Conservation (phyloP, 2,888 invertebrate species). For the Abscondita cerata region DNA sequence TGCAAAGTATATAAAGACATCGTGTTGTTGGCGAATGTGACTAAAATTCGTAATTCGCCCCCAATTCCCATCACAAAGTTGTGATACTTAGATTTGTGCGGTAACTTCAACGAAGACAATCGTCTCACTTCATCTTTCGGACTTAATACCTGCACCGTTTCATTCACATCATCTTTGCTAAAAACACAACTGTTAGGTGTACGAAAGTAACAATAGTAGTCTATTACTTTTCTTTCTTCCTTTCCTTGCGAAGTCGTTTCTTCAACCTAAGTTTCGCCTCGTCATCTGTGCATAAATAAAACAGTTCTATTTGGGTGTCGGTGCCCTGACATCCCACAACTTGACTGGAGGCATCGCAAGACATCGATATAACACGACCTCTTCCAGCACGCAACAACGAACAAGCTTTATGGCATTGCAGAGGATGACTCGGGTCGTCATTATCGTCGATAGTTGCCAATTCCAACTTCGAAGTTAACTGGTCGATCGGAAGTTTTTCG, state of each 20-base stretch:
- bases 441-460: constrained; percentile 64
- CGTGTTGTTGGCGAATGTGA: constrained; percentile 75
- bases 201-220: too few relatives aligned
- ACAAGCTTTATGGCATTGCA: constrained; percentile 81
- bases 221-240: constrained; percentile 65
- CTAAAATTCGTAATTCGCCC: constrained; percentile 72
- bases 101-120: constrained; percentile 69
- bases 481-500: constrained; percentile 58
- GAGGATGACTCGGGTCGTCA: constrained; percentile 65
- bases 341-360: constrained; percentile 73
- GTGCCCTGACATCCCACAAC: constrained; percentile 84
- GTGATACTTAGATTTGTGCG: constrained; percentile 74
- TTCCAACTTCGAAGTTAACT: constrained; percentile 61
- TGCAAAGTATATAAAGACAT: constrained; percentile 74
- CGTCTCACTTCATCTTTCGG: constrained; percentile 78
- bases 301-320: constrained; percentile 82
- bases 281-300: constrained; percentile 77
- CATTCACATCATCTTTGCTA: constrained; percentile 45
- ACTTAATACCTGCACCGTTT: constrained; percentile 56
- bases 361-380: constrained; percentile 80
- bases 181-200: too few relatives aligned
- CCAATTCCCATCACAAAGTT: constrained; percentile 74
- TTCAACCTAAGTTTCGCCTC: constrained; percentile 73
- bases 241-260: constrained; percentile 81
- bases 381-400: constrained; percentile 78